phyloP scores from a whole-genome alignment of 2,888 invertebrate genomes.

The Lysandra bellargus region DNA sequence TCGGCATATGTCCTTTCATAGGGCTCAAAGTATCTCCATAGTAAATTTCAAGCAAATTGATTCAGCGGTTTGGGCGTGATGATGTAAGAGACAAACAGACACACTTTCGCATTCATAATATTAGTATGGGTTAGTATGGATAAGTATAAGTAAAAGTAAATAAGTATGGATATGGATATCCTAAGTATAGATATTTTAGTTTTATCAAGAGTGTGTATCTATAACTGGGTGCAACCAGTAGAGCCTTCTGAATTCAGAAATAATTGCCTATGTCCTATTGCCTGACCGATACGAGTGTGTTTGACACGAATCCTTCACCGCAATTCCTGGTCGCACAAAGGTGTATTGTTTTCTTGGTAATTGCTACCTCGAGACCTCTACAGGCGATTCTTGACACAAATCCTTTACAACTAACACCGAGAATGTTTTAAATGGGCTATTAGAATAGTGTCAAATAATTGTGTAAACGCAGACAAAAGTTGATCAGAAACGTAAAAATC shows the following conservation, averaged over 20 bases:
- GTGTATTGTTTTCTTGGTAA: conserved; percentile 29
- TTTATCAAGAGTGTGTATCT: neutral
- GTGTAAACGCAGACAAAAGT: too few species aligned
- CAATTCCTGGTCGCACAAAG: conserved; percentile 5
- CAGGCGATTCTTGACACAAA: conserved; percentile 50
- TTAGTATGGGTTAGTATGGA: too few species aligned
- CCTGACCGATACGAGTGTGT: neutral
- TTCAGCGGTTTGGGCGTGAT: too few species aligned
- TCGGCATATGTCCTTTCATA: too few species aligned
- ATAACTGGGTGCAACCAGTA: neutral
- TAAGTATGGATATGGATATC: too few species aligned
- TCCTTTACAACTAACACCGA: conserved; percentile 36
- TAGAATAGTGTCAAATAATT: neutral
- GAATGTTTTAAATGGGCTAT: neutral
- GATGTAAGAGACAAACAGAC: too few species aligned
- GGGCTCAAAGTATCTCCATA: too few species aligned
- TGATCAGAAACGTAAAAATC: too few species aligned
- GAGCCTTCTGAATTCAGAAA: neutral
- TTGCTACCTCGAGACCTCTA: conserved; percentile 42
- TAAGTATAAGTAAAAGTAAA: too few species aligned
- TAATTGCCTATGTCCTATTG: conserved; percentile 9
- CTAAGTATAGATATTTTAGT: neutral
- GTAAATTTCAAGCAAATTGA: too few species aligned
- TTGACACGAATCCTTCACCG: conserved; percentile 11
- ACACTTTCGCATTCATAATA: too few species aligned